These are phyloP conservation scores for Cephalopterus ornatus DNA, from an alignment of 2,113 vertebrate species.

Conservation along the genomic window DNA sequence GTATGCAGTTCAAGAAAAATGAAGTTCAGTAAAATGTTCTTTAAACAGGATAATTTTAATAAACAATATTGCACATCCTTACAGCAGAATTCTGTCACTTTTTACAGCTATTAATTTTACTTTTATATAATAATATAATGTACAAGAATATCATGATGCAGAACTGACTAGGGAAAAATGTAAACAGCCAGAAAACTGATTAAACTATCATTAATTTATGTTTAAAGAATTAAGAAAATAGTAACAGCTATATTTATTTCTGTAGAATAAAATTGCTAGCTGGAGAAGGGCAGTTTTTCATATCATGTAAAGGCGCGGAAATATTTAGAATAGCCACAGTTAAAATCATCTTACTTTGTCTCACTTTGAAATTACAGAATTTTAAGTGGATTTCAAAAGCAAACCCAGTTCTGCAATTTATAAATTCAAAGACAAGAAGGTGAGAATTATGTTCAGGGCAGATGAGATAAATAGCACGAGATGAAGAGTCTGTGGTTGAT, in stretches of 20 bases:
- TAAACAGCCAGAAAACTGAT: constrained; percentile 3
- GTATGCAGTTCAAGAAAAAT: constrained; percentile 66
- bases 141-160: neutral
- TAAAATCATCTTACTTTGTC: neutral
- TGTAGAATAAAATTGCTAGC: neutral
- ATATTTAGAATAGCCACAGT: neutral
- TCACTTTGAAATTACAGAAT: neutral
- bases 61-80: constrained; percentile 33
- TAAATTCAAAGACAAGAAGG: neutral
- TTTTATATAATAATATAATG: neutral
- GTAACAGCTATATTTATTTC: neutral
- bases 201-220: neutral
- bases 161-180: neutral
- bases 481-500: neutral
- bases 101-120: constrained; percentile 48
- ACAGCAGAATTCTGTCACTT: constrained; percentile 46
- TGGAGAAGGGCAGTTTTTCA: neutral
- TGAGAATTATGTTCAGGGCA: neutral
- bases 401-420: neutral
- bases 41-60: constrained; percentile 52
- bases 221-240: neutral
- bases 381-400: neutral
- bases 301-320: neutral
- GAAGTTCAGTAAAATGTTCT: constrained; percentile 64
- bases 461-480: neutral